phyloP scores from a whole-genome alignment of 2,888 invertebrate genomes.

The Heliconius erato region DNA sequence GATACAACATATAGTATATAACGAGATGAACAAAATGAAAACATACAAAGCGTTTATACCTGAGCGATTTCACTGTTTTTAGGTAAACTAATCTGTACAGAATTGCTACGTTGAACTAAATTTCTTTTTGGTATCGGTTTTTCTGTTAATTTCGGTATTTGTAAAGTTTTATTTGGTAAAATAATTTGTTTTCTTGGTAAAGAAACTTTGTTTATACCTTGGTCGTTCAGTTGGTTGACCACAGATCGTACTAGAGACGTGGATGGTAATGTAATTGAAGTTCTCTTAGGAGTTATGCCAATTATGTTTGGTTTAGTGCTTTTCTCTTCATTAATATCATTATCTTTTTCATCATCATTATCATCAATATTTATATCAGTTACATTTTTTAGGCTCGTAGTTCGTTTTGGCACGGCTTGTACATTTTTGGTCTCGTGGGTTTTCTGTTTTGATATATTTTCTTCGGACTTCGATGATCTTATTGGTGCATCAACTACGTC shows the following conservation, averaged over 20 bases:
- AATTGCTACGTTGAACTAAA: conserved; percentile 77
- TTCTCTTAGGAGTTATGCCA: conserved; percentile 78
- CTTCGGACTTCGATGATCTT: conserved; percentile 73
- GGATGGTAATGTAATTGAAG: conserved; percentile 73
- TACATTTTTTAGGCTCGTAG: conserved; percentile 52
- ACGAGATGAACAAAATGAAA: conserved; percentile 56
- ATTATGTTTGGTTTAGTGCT: conserved; percentile 78
- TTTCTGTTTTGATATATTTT: conserved; percentile 65
- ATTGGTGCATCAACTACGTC: conserved; percentile 75
- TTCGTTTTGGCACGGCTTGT: conserved; percentile 54
- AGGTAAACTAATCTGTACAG: conserved; percentile 75
- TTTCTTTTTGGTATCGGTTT: conserved; percentile 82
- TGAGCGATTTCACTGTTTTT: conserved; percentile 73
- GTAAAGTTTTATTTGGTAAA: conserved; percentile 78
- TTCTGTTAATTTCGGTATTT: conserved; percentile 82
- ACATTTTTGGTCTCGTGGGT: conserved; percentile 49
- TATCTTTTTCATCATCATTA: conserved; percentile 56
- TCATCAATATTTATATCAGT: conserved; percentile 53
- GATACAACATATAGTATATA: conserved; percentile 60
- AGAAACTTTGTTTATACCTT: conserved; percentile 74
- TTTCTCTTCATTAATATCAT: conserved; percentile 54
- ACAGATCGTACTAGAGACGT: conserved; percentile 80
- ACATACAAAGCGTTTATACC: conserved; percentile 76
- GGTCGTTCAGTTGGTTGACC: conserved; percentile 75
- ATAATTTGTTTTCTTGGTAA: conserved; percentile 80